Percentiles rank a stretch among this genome's conserved stretches.
phyloP scores from a whole-genome alignment of 1,140 invertebrate genomes.

The Leucophenga varia region DNA sequence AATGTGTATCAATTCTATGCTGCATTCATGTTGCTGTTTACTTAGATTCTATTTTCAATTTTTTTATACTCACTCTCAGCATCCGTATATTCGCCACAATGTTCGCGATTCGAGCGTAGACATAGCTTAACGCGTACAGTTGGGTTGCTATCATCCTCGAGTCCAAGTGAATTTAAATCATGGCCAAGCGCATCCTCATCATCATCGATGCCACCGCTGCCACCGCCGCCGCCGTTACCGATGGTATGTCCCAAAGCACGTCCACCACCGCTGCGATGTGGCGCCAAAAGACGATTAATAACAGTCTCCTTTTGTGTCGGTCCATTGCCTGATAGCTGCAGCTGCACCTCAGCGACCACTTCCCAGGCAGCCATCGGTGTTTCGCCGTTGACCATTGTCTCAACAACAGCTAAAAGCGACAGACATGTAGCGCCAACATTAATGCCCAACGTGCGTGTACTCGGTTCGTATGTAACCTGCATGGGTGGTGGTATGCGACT shows the following conservation, averaged over 20 bases:
- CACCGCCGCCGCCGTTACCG: conserved; percentile 41
- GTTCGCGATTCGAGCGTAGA: conserved; percentile 71
- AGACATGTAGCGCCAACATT: conserved; percentile 75
- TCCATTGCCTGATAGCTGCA: conserved; percentile 68
- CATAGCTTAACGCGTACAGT: conserved; percentile 77
- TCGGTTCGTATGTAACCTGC: conserved; percentile 78
- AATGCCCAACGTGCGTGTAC: conserved; percentile 71
- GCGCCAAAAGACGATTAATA: conserved; percentile 61
- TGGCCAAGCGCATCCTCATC: conserved; percentile 45
- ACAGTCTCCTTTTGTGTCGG: conserved; percentile 69
- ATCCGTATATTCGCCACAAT: conserved; percentile 79
- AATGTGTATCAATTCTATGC: conserved; percentile 14
- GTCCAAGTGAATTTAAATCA: conserved; percentile 57
- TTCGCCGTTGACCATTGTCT: conserved; percentile 64
- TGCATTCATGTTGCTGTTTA: not conserved
- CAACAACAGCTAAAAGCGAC: conserved; percentile 71
- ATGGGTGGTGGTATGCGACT: conserved; percentile 80
- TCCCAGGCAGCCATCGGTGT: conserved; percentile 66
- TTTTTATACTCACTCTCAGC: conserved; percentile 72
- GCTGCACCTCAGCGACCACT: conserved; percentile 67
- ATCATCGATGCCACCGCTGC: conserved; percentile 52
- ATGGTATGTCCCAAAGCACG: conserved; percentile 58
- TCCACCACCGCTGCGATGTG: conserved; percentile 50
- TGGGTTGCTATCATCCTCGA: conserved; percentile 62
- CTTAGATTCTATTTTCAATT: not conserved